Evolutionary conservation across 2,797 vertebrate genomes (phyloP), one percentile per base, ranked within the genome.

Genomic region (Epinephelus coioides): DNA sequence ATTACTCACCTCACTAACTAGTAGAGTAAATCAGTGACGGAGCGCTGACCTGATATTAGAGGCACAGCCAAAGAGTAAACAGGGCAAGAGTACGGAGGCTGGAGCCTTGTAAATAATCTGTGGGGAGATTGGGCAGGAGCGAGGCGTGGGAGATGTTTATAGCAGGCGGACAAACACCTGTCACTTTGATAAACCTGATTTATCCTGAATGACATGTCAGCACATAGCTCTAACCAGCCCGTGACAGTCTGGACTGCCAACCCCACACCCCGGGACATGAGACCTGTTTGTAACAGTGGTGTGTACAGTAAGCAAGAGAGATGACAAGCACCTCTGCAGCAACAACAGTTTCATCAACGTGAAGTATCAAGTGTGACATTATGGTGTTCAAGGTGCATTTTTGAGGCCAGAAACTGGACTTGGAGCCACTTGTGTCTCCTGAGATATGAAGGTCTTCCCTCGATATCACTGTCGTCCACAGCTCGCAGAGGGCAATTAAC

Each of bases 101-200:
- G 91, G 89, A 84, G 81, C 83, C 91, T 93, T 91, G 95, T 95
- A 94, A 95, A 96, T 97, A 97, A 95, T 77, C 64, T 67, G 63
- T 61, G 34, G 77, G 6, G 11, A 81, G 89, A 84, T 86, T 90
- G 88, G 89, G 84, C 91, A 91, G 93, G 91, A 87, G 89, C 34
- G 47, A 91, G 76, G 91, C 91, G 93, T 95, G 93, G 90, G 95
- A 94, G 95, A 95, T 93, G 95, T 96, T 96, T 82, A 93, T 53
- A 76, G 97, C 96, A 97, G 96, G 96, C 96, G 96, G 96, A 97
- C 91, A 92, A 97, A 97, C 96, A 97, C 96, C 97, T 96, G 96
- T 94, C 94, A 66, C 90, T 94, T 95, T 95, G 96, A 96, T 95
- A 95, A 95, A 93, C 92, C 91, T 96, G 96, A 97, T 98, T 97